A percentile compares a stretch with the other conserved stretches of the same genome.
Evolutionary conservation across 2,113 vertebrate species (phyloP).

Genomic region (Gila orcuttii): DNA sequence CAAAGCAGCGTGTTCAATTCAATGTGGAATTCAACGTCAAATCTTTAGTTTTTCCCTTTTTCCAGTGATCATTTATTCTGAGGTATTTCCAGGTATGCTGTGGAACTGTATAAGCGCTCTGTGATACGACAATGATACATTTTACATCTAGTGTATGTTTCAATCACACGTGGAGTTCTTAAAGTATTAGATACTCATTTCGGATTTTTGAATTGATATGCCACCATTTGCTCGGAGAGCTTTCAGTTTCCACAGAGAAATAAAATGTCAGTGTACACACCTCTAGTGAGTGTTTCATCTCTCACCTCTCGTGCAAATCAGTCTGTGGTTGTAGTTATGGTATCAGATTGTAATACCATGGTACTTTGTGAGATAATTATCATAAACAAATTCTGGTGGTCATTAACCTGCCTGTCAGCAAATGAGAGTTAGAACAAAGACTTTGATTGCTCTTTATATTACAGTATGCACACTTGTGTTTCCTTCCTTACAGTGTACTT

Average conservation of each 20-base stretch:
- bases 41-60: background rate
- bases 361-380: background rate
- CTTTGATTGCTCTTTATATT: too few species aligned
- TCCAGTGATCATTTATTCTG: background rate
- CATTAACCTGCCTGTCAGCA: too few species aligned
- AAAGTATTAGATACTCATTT: background rate
- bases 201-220: background rate
- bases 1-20: background rate
- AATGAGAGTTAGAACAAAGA: background rate
- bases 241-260: background rate
- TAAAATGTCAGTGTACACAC: slow-evolving; percentile 8
- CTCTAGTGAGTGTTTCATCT: background rate
- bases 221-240: background rate
- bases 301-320: background rate
- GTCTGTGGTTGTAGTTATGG: background rate
- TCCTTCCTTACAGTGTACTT: too few species aligned
- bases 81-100: slow-evolving; percentile 15
- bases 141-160: slow-evolving; percentile 26
- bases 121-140: slow-evolving; percentile 36
- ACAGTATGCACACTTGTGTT: too few species aligned
- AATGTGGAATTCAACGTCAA: background rate
- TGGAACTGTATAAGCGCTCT: background rate
- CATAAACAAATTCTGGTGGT: background rate
- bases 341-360: background rate
- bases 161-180: slow-evolving; percentile 1